A percentile compares a stretch with the other conserved stretches of the same genome.
Conservation (phyloP, 2,113 vertebrate species). For the Brachyhypopomus gauderio region DNA sequence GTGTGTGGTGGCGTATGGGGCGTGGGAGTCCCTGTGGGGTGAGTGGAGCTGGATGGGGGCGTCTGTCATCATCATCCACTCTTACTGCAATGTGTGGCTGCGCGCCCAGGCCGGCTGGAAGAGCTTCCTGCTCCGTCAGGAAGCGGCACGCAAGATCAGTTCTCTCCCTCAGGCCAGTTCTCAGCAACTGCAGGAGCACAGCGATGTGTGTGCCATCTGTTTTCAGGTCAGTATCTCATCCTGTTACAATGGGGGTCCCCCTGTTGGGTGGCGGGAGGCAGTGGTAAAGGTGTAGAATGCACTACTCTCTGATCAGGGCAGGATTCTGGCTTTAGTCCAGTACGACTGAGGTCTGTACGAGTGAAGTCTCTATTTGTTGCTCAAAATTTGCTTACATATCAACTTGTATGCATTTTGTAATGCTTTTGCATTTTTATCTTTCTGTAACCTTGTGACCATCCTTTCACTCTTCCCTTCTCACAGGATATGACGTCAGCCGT, state of each 20-base stretch:
- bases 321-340: background rate
- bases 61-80: constrained; percentile 84
- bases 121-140: constrained; percentile 82
- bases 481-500: constrained; percentile 84
- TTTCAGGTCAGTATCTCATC: constrained; percentile 77
- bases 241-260: background rate
- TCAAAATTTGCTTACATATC: background rate
- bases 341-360: too few relatives aligned
- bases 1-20: constrained; percentile 84
- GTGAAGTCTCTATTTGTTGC: too few relatives aligned
- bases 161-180: constrained; percentile 75
- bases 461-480: background rate
- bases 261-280: background rate
- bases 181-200: constrained; percentile 73
- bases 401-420: background rate
- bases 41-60: constrained; percentile 91
- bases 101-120: constrained; percentile 84
- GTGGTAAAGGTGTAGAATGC: background rate
- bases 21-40: constrained; percentile 83
- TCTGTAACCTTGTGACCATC: constrained; percentile 13
- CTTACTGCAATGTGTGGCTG: constrained; percentile 89
- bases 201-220: constrained; percentile 86
- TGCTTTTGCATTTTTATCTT: background rate
- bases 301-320: background rate
- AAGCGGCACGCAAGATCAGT: constrained; percentile 83